Percentiles rank a stretch among this genome's conserved stretches.
Evolutionary conservation across 2,888 invertebrate genomes (phyloP).

Genomic region (Nesidiocoris tenuis): DNA sequence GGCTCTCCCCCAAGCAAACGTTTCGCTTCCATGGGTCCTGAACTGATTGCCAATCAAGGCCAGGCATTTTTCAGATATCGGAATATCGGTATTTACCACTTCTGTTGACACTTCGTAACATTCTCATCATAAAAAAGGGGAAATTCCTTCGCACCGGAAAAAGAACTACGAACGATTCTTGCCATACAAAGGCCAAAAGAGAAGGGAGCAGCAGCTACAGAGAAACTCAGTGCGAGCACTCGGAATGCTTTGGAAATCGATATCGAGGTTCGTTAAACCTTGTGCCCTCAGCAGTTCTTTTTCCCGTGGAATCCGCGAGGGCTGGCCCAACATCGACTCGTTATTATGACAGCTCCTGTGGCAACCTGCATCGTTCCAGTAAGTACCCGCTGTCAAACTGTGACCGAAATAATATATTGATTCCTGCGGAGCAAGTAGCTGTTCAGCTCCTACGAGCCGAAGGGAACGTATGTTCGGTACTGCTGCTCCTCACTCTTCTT

Average conservation of each 20-base stretch:
- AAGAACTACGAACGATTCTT: neutral
- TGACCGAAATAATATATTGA: neutral
- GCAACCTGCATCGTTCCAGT: neutral
- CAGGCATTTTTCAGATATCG: neutral
- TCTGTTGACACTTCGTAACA: neutral
- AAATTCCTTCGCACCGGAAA: neutral
- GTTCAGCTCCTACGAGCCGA: neutral
- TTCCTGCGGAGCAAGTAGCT: neutral
- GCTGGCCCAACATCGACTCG: neutral
- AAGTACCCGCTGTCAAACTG: neutral
- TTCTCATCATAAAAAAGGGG: neutral
- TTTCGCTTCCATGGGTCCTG: too few species aligned
- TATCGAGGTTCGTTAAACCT: neutral
- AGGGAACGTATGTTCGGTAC: neutral
- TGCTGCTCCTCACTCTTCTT: neutral
- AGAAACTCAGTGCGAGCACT: neutral
- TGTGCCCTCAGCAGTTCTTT: neutral
- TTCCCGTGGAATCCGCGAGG: neutral
- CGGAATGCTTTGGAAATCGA: neutral
- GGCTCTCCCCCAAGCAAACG: too few species aligned
- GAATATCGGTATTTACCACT: neutral
- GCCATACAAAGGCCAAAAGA: neutral
- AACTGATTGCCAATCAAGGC: neutral
- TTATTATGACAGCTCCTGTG: neutral
- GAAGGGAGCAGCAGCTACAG: neutral